A percentile compares a stretch with the other conserved stretches of the same genome.
Conservation (phyloP, 2,888 invertebrate genomes). For the Noctua janthina region DNA sequence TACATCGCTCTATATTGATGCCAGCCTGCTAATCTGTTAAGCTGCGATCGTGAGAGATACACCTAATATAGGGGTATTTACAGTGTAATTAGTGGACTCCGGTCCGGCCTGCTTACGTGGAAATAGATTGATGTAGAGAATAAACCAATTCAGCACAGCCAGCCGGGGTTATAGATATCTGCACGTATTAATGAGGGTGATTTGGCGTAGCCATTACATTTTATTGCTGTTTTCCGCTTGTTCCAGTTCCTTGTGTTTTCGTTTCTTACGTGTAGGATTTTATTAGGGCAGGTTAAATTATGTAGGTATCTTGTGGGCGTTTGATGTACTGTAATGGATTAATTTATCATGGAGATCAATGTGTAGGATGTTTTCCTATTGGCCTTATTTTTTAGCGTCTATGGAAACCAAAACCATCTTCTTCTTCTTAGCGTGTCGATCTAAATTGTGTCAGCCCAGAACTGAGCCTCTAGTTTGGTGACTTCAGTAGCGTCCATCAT, state of each 20-base stretch:
- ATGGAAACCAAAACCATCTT: neutral
- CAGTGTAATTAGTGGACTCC: constrained; percentile 66
- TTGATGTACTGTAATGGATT: constrained; percentile 58
- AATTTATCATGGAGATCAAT: constrained; percentile 37
- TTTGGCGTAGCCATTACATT: constrained; percentile 53
- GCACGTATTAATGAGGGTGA: constrained; percentile 61
- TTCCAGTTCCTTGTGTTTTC: constrained; percentile 50
- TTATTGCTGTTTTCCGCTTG: constrained; percentile 62
- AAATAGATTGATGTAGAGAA: constrained; percentile 67
- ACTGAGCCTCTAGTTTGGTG: too few relatives aligned
- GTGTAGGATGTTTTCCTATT: constrained; percentile 26
- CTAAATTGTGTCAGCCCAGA: too few relatives aligned
- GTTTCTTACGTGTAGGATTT: constrained; percentile 47
- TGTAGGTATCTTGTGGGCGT: constrained; percentile 47
- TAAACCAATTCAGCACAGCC: constrained; percentile 59
- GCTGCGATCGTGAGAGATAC: constrained; percentile 63
- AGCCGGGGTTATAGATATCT: constrained; percentile 58
- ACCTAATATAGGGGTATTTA: constrained; percentile 64
- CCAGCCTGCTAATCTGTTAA: constrained; percentile 64
- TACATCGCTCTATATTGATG: constrained; percentile 48
- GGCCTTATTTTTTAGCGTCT: neutral
- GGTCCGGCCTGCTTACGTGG: constrained; percentile 63
- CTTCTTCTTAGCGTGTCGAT: too few relatives aligned
- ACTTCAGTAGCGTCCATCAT: too few relatives aligned
- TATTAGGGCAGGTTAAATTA: constrained; percentile 52